Base-by-base conservation (phyloP, 1,140 invertebrate species). In the Limonius californicus region DNA sequence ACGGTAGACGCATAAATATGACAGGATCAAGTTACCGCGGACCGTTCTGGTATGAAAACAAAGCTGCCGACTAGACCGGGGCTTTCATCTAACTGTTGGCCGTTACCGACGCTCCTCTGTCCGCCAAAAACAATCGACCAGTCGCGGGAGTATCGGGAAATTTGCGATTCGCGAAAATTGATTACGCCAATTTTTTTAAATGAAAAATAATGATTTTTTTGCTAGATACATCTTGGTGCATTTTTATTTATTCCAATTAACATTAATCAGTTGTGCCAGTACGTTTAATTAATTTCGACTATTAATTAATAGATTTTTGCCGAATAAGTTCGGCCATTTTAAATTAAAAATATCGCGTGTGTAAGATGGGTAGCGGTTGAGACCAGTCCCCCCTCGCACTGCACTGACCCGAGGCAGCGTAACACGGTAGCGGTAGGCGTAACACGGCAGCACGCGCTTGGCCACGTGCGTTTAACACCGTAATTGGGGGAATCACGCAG, bases 381-480 rank as follows among this genome's bases (percentile, higher is more conserved):
- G 19, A 18, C 45, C 8, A 50, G 20, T 50, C 45, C 45, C 45
- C 45, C 45, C 42, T 45, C 43, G 39, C 45, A 59, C 50, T 53
- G 57, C 30, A 39, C 55, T 8, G 20, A 57, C 63, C 53, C 54
- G 30, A 32, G 59, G 61, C 56, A 15, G 65, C 62, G 61, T 60
- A 62, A 64, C 19, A 14, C 59, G 45, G 63, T 68, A 62, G 67
- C 61, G 39, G 62, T 59, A 61, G 60, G 67, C 67, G 67, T 69
- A 69, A 45, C 65, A 61, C 67, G 58, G 67, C 54, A 61, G 60
- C 59, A 54, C 53, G 8, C 61, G 42, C 47, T 43, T 23, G 43
- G 57, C 60, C 61, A 62, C 56, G 64, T 59, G 57, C 64, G 54
- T 55, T 61, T 57, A 56, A 62, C 61, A 62, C 56, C 64, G 54